Evolutionary conservation across 1,140 invertebrate genomes (phyloP).

Genomic region (Gyrodactylus bullatarudis): DNA sequence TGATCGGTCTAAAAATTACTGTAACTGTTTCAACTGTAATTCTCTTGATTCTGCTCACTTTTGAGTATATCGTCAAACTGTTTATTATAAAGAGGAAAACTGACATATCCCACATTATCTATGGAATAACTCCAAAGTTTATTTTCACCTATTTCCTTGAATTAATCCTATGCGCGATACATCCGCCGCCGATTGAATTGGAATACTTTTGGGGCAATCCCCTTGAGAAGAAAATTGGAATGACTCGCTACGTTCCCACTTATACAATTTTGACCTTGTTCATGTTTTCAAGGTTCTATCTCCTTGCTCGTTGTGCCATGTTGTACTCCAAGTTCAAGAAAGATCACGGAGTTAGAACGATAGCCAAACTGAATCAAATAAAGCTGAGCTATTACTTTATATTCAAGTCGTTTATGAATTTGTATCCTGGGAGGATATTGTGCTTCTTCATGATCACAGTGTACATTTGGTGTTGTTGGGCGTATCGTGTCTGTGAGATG

Average conservation of each 20-base stretch:
- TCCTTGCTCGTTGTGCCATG: conserved; percentile 15
- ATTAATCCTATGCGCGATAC: conserved; percentile 15
- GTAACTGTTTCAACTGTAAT: conserved; percentile 14
- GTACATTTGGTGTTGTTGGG: conserved; percentile 16
- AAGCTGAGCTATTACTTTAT: conserved; percentile 18
- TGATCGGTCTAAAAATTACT: conserved; percentile 11
- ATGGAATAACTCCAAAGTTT: conserved; percentile 12
- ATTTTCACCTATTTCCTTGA: conserved; percentile 13
- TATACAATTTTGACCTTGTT: conserved; percentile 16
- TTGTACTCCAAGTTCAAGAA: conserved; percentile 16
- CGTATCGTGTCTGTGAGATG: conserved; percentile 12
- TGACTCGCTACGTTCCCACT: conserved; percentile 11
- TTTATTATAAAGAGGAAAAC: conserved; percentile 15
- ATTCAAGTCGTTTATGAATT: conserved; percentile 19
- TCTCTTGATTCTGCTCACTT: conserved; percentile 13
- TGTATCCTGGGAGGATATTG: conserved; percentile 17
- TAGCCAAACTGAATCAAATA: conserved; percentile 18
- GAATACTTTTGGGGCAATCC: neutral
- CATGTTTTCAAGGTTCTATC: conserved; percentile 17
- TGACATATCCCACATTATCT: conserved; percentile 15
- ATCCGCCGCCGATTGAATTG: conserved; percentile 15
- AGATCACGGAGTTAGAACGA: conserved; percentile 17
- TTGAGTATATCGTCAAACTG: conserved; percentile 15
- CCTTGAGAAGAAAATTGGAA: neutral
- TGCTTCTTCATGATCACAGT: conserved; percentile 14